A percentile compares a stretch with the other conserved stretches of the same genome.
Evolutionary conservation across 1,140 invertebrate species (phyloP).

Genomic region (Zaprionus inermis): DNA sequence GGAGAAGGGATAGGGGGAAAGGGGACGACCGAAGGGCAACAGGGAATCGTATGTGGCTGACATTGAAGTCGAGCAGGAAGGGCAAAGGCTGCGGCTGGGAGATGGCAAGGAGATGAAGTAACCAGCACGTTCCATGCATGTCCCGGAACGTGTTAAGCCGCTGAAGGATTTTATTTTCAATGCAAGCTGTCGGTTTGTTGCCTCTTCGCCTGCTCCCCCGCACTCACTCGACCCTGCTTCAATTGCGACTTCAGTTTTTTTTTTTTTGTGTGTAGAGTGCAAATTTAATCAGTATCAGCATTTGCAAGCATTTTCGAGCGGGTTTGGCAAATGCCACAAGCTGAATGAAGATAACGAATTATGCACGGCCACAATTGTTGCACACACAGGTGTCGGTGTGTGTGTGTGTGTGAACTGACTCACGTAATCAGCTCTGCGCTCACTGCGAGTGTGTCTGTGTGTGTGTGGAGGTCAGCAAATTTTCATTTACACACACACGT

Average conservation of each 20-base stretch:
- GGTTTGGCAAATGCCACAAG: constrained; percentile 61
- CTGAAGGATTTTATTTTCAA: constrained; percentile 64
- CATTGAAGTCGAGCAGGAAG: constrained; percentile 2
- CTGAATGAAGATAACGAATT: constrained; percentile 82
- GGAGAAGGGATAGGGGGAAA: neutral
- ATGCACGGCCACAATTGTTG: constrained; percentile 72
- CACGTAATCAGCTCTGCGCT: constrained; percentile 57
- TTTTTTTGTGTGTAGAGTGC: constrained; percentile 17
- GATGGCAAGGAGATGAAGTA: constrained; percentile 38
- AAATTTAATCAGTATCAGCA: constrained; percentile 79
- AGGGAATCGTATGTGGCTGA: neutral
- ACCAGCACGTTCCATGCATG: constrained; percentile 73
- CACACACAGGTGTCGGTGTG: constrained; percentile 31
- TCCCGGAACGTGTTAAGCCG: constrained; percentile 75
- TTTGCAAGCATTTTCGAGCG: constrained; percentile 1
- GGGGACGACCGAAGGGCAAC: neutral
- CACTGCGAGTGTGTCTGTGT: neutral
- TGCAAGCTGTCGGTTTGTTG: constrained; percentile 48
- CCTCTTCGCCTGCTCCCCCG: neutral
- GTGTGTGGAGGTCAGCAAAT: constrained; percentile 73
- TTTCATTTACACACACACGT: constrained; percentile 60
- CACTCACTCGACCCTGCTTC: too few relatives aligned
- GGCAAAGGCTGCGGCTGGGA: neutral
- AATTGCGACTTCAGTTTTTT: too few relatives aligned
- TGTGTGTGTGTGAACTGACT: constrained; percentile 13